Evolutionary conservation across 2,113 vertebrate genomes (phyloP), one percentile per base, ranked within the genome.

Genomic region (Megaleporinus macrocephalus): DNA sequence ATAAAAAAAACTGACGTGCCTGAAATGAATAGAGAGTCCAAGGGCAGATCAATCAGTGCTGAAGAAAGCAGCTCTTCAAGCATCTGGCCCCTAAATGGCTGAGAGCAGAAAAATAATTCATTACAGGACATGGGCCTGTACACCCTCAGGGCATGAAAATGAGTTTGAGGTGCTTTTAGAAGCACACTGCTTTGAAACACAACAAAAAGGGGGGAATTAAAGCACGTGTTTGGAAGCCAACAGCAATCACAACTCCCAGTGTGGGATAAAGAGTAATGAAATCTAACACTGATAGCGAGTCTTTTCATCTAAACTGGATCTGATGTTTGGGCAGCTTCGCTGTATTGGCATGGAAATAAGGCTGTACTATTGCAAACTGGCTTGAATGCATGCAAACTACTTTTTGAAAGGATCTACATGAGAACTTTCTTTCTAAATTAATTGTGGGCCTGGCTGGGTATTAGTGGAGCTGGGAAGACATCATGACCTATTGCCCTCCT

Each of bases 1-100:
- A n/a, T n/a, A n/a, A n/a, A n/a, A 82, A 87, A 84, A 78, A 86
- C 71, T 81, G 82, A 86, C 78, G 79, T 72, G 30, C 85, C 81
- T 84, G 66, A 86, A 86, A 86, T 88, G 78, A 89, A 85, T 85
- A 81, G 75, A 55, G 71, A 73, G 72, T 83, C 81, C 77, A 87
- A 81, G 71, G 73, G 79, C 75, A 62, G 79, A 90, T 88, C 82
- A 79, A 82, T 86, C 80, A 83, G 59, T 44, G 66, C 47, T 83
- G 62, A 80, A 87, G 84, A 87, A 89, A 87, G 72, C 65, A 82
- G 74, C 47, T 73, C 68, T 77, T 89, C 83, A 85, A 79, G 84
- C 47, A 85, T 68, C 55, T 82, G 65, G 47, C 71, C 78, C 73
- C 84, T 75, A 87, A 85, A 80, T 87, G 51, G 86, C 82, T 87